Conservation (phyloP, 2,797 vertebrate species). For the Gorsachius magnificus region DNA sequence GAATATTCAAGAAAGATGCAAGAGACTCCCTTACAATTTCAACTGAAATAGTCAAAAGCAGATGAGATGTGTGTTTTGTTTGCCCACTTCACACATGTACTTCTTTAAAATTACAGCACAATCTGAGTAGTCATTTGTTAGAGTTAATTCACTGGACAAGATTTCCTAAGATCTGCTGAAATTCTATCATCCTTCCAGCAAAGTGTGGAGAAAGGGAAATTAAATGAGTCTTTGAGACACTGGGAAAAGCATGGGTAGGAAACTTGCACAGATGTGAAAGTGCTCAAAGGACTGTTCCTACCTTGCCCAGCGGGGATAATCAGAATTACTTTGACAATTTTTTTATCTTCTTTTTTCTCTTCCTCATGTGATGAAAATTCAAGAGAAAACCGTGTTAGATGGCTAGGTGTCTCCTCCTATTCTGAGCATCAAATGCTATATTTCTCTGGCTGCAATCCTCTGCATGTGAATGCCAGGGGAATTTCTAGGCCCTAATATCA, state of each 20-base stretch:
- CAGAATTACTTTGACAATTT: background rate
- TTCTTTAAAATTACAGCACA: background rate
- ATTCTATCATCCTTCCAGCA: background rate
- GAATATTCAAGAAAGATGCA: background rate
- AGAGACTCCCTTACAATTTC: background rate
- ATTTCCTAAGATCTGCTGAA: background rate
- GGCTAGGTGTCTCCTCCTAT: background rate
- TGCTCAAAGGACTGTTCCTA: background rate
- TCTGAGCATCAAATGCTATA: background rate
- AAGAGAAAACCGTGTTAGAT: background rate
- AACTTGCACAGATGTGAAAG: background rate
- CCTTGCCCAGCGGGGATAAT: background rate
- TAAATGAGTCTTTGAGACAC: background rate
- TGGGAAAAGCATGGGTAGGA: background rate
- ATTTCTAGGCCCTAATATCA: background rate
- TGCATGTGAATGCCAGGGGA: background rate
- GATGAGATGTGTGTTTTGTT: background rate
- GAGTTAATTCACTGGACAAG: background rate
- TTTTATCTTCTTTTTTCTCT: background rate
- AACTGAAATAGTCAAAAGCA: background rate
- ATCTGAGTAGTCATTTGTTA: background rate
- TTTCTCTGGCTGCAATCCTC: background rate
- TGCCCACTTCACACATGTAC: background rate
- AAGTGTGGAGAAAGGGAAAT: background rate
- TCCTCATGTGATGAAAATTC: background rate